These are phyloP conservation scores for Danio kyathit DNA, from an alignment of 2,797 vertebrate genomes.

Conservation along the genomic window DNA sequence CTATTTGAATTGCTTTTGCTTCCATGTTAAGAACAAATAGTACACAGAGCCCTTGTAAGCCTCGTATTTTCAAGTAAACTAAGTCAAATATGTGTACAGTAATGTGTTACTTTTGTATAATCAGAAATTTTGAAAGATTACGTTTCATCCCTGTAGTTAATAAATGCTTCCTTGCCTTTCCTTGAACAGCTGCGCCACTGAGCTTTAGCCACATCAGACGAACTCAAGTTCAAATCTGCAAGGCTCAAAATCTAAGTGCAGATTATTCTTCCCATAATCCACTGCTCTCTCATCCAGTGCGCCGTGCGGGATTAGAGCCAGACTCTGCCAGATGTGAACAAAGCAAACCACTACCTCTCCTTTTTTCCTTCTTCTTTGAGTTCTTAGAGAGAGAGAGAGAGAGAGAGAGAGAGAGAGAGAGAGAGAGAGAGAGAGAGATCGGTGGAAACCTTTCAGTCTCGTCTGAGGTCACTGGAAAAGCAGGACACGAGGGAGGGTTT, in stretches of 20 bases:
- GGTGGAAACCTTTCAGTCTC: slow-evolving; percentile 25
- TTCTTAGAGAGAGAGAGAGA: slow-evolving; percentile 20
- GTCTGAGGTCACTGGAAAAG: slow-evolving; percentile 36
- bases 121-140: background rate
- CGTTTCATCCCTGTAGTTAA: slow-evolving; percentile 30
- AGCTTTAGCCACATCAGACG: slow-evolving; percentile 54
- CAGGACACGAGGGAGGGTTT: slow-evolving; percentile 32
- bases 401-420: background rate
- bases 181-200: slow-evolving; percentile 49
- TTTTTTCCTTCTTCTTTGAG: slow-evolving; percentile 26
- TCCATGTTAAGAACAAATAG: background rate
- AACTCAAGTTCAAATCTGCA: slow-evolving; percentile 54
- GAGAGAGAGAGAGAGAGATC: no score
- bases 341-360: slow-evolving; percentile 44
- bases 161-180: slow-evolving; percentile 40
- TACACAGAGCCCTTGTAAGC: background rate
- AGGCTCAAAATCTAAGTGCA: slow-evolving; percentile 60
- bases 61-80: background rate
- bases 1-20: background rate
- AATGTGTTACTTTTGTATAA: background rate
- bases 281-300: slow-evolving; percentile 50
- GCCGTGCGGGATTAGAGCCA: slow-evolving; percentile 52
- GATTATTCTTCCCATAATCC: slow-evolving; percentile 59
- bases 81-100: background rate
- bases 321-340: slow-evolving; percentile 58